Evolutionary conservation across 2,113 vertebrate species (phyloP).

Genomic region (Porphyrio hochstetteri): DNA sequence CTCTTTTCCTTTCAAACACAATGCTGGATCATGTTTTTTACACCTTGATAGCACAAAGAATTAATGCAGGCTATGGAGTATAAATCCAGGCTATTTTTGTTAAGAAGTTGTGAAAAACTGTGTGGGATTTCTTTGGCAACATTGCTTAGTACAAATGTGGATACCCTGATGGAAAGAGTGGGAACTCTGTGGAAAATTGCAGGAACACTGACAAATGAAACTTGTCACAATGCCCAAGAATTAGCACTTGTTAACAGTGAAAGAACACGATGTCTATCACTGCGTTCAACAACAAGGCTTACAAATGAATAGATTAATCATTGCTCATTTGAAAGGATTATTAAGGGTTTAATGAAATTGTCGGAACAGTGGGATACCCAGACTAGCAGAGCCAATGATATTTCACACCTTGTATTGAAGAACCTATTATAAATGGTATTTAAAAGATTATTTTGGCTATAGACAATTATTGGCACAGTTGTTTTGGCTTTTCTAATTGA

Average conservation of each 20-base stretch:
- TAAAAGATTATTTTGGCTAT: not conserved
- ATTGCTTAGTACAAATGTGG: not conserved
- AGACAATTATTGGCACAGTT: not conserved
- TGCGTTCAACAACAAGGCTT: conserved; percentile 11
- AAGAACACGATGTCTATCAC: conserved; percentile 27
- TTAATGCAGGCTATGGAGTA: not conserved
- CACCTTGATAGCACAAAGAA: not conserved
- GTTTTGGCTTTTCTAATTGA: not conserved
- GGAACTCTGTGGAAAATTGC: conserved; percentile 39
- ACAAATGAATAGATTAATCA: conserved; percentile 50
- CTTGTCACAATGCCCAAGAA: conserved; percentile 48
- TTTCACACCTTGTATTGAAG: not conserved
- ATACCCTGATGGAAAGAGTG: not conserved
- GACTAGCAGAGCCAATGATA: not conserved
- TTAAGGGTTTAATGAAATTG: conserved; percentile 38
- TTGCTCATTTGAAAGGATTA: conserved; percentile 12
- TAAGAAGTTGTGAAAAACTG: not conserved
- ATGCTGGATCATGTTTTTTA: not conserved
- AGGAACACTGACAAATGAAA: conserved; percentile 51
- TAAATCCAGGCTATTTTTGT: not conserved
- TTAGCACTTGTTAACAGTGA: conserved; percentile 37
- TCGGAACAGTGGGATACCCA: not conserved
- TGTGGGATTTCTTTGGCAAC: conserved; percentile 38
- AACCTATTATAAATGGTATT: not conserved
- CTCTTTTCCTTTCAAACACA: conserved; percentile 18